These are phyloP conservation scores for Amblyjoppa proteus DNA, from an alignment of 2,888 invertebrate genomes.

Conservation along the genomic window DNA sequence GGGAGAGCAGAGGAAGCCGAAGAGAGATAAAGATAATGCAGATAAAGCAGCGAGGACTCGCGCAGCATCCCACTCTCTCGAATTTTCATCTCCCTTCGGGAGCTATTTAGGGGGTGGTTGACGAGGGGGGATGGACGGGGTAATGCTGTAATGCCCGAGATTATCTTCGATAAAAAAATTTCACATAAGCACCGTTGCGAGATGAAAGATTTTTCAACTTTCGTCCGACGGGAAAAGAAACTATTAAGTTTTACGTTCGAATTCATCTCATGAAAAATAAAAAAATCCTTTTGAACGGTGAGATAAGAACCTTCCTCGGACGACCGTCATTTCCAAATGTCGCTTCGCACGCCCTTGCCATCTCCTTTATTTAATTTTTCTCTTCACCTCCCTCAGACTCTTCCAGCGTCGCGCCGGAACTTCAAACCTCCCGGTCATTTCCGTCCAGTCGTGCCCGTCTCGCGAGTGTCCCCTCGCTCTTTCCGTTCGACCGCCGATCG, in stretches of 20 bases:
- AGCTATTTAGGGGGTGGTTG: constrained; percentile 38
- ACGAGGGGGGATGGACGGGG: too few relatives aligned
- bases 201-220: not conserved
- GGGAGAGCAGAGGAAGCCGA: constrained; percentile 53
- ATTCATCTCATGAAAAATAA: not conserved
- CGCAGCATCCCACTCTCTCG: constrained; percentile 70
- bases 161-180: not conserved
- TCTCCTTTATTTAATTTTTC: not conserved
- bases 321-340: not conserved
- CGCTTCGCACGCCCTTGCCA: not conserved
- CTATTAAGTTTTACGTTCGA: not conserved
- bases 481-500: constrained; percentile 30
- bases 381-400: constrained; percentile 4
- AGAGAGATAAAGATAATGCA: constrained; percentile 50
- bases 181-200: not conserved
- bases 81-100: constrained; percentile 54
- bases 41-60: constrained; percentile 63
- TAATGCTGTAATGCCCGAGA: not conserved
- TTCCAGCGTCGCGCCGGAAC: constrained; percentile 5
- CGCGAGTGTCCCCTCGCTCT: constrained; percentile 20
- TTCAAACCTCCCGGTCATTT: constrained; percentile 25
- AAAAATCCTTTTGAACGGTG: not conserved
- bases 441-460: constrained; percentile 22
- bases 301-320: not conserved
- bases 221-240: not conserved